Evolutionary conservation across 2,888 invertebrate species (phyloP).

Genomic region (Nebria brevicollis): DNA sequence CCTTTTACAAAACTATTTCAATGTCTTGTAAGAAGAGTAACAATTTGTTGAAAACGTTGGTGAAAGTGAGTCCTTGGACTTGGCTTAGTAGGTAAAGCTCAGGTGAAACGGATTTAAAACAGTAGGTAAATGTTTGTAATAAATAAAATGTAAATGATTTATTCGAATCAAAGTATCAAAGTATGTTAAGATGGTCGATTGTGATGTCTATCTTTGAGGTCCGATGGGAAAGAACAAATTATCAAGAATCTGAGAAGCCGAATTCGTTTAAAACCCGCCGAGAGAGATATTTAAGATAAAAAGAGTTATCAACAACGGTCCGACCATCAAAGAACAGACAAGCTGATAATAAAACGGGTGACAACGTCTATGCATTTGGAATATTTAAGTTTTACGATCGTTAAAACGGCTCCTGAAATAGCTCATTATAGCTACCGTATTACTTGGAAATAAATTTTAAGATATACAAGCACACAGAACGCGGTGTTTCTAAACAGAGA

Average conservation of each 20-base stretch:
- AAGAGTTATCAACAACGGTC: conserved; percentile 10
- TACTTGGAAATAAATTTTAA: conserved; percentile 17
- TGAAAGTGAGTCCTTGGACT: too few species aligned
- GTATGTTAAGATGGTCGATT: not conserved
- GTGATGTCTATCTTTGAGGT: not conserved
- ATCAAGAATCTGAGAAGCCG: not conserved
- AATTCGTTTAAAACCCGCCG: not conserved
- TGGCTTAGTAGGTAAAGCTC: too few species aligned
- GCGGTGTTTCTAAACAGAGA: conserved; percentile 9
- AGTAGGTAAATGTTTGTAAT: not conserved
- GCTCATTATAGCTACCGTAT: conserved; percentile 24
- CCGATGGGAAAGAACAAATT: not conserved
- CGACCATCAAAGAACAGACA: conserved; percentile 6
- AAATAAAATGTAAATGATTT: not conserved
- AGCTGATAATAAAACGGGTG: conserved; percentile 3
- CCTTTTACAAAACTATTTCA: not conserved
- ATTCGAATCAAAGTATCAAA: not conserved
- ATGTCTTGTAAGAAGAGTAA: too few species aligned
- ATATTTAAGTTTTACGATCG: conserved; percentile 28
- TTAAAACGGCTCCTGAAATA: conserved; percentile 10
- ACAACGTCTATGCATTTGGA: conserved; percentile 24
- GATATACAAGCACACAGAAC: not conserved
- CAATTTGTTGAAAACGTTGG: too few species aligned
- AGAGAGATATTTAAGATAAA: conserved; percentile 7
- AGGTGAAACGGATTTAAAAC: not conserved